These are phyloP conservation scores for Drosophila atripex DNA, from an alignment of 2,888 invertebrate species.

Conservation along the genomic window DNA sequence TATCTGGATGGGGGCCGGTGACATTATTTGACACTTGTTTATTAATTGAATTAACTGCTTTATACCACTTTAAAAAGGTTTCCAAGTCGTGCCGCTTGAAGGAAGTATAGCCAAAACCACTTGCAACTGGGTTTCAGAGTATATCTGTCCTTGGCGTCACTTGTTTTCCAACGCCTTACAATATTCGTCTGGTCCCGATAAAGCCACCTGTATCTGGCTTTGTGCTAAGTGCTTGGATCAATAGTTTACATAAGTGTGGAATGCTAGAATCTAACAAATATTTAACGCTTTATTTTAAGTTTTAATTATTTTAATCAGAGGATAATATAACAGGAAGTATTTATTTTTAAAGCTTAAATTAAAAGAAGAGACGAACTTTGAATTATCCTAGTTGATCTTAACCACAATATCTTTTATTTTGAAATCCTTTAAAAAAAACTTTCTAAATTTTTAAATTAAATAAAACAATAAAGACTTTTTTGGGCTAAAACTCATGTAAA, in stretches of 20 bases:
- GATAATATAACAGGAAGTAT: too few species aligned
- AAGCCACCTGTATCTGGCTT: conserved; percentile 17
- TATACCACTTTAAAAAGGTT: conserved; percentile 74
- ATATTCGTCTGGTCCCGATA: conserved; percentile 4
- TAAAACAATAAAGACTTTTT: neutral
- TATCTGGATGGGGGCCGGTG: conserved; percentile 33
- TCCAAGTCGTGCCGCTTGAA: conserved; percentile 40
- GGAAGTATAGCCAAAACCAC: conserved; percentile 49
- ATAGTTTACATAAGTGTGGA: neutral
- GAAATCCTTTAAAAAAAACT: neutral
- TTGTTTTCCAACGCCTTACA: conserved; percentile 35
- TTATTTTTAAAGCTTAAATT: too few species aligned
- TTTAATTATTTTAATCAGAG: neutral
- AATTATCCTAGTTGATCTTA: neutral
- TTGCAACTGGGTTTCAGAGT: conserved; percentile 34
- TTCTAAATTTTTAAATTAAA: neutral
- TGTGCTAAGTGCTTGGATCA: conserved; percentile 35
- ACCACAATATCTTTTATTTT: too few species aligned
- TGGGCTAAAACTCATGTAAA: neutral
- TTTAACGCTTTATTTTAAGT: neutral
- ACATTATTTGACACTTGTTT: conserved; percentile 63
- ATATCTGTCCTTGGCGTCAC: conserved; percentile 48
- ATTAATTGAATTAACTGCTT: conserved; percentile 77
- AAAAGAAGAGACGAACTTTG: too few species aligned
- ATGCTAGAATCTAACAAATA: neutral